Conservation (phyloP, 2,888 invertebrate species). For the Gisinianus flammeolus region DNA sequence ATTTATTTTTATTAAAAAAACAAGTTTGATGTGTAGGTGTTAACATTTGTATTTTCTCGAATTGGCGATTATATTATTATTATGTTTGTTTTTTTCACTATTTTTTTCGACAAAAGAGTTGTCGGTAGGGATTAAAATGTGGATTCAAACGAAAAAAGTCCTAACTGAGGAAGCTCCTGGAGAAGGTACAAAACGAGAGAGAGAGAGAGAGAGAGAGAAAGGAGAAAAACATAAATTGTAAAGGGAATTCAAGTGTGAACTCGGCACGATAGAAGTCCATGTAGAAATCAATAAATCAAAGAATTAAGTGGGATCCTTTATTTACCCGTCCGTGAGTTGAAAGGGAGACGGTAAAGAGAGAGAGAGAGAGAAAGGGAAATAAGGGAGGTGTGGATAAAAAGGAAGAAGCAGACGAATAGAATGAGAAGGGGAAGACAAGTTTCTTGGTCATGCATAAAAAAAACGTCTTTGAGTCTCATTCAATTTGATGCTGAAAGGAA, state of each 20-base stretch:
- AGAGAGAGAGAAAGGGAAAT: not conserved
- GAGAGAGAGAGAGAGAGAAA: not conserved
- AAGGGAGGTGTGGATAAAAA: not conserved
- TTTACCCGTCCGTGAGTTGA: not conserved
- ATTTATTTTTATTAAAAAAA: no score
- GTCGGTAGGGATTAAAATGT: no score
- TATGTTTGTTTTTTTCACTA: no score
- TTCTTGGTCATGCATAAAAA: conserved; percentile 8
- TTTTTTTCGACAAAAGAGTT: no score
- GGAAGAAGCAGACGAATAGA: no score
- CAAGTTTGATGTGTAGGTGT: no score
- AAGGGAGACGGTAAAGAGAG: no score
- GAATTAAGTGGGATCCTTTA: conserved; percentile 7
- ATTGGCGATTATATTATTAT: no score
- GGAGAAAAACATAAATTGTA: not conserved
- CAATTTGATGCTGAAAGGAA: conserved; percentile 20
- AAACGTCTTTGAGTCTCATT: conserved; percentile 14
- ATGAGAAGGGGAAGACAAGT: conserved; percentile 3
- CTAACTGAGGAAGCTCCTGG: no score
- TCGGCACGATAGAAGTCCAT: not conserved
- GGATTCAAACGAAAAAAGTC: no score
- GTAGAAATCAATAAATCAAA: conserved; percentile 14
- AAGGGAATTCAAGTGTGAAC: not conserved
- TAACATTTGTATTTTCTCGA: no score
- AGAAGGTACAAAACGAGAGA: no score